phyloP scores from a whole-genome alignment of 2,113 vertebrate genomes.

The Etheostoma cragini region DNA sequence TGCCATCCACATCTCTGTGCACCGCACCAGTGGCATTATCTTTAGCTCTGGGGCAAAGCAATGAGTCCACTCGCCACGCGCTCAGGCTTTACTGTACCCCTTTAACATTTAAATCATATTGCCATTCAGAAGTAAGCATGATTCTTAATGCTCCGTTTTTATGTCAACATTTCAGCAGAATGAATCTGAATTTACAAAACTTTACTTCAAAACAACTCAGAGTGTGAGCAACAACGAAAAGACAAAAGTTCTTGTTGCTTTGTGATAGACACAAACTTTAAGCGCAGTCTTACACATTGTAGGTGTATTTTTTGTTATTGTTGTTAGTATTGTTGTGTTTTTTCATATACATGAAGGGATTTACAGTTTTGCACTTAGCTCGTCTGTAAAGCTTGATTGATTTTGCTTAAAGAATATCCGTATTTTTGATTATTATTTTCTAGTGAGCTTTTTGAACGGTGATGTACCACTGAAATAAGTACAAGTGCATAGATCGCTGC shows the following conservation, averaged over 20 bases:
- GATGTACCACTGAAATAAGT: neutral
- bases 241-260: neutral
- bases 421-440: no score
- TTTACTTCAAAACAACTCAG: neutral
- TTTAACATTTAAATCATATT: conserved; percentile 42
- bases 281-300: neutral
- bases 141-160: conserved; percentile 6
- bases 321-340: neutral
- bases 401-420: neutral
- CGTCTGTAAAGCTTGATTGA: neutral
- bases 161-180: neutral
- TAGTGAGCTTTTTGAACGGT: neutral
- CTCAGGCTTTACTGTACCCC: conserved; percentile 23
- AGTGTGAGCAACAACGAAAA: neutral
- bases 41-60: conserved; percentile 20
- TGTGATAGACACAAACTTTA: neutral
- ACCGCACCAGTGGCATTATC: conserved; percentile 22
- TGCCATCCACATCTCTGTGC: conserved; percentile 32
- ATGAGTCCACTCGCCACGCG: conserved; percentile 3
- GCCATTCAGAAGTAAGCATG: conserved; percentile 22
- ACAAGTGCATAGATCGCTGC: no score
- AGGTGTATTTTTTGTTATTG: neutral
- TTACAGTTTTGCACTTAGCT: neutral
- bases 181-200: neutral
- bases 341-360: no score